A percentile compares a stretch with the other conserved stretches of the same genome.
Evolutionary conservation across 2,888 invertebrate genomes (phyloP).

Genomic region (Pachycephus smyrnensis): DNA sequence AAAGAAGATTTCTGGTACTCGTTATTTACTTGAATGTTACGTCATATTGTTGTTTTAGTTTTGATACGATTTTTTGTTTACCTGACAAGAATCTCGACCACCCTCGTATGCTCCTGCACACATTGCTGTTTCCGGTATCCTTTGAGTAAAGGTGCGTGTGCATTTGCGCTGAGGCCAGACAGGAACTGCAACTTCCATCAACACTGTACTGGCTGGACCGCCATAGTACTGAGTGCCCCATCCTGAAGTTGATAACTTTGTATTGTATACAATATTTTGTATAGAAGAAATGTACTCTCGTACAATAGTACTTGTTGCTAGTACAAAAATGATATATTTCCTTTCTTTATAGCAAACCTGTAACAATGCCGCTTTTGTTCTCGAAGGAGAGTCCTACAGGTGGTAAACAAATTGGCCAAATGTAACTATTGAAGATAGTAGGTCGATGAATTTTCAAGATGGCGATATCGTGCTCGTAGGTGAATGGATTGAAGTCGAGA

Average conservation of each 20-base stretch:
- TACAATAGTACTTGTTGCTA: too few relatives aligned
- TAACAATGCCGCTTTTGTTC: slow-evolving; percentile 75
- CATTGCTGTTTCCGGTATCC: slow-evolving; percentile 76
- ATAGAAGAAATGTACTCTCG: too few relatives aligned
- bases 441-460: slow-evolving; percentile 76
- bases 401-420: slow-evolving; percentile 89
- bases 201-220: slow-evolving; percentile 75
- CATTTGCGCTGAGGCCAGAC: slow-evolving; percentile 81
- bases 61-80: slow-evolving; percentile 49
- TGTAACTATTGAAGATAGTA: slow-evolving; percentile 80
- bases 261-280: background rate
- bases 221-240: slow-evolving; percentile 84
- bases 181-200: slow-evolving; percentile 84
- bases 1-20: background rate
- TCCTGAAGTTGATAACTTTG: slow-evolving; percentile 65
- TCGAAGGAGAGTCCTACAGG: slow-evolving; percentile 73
- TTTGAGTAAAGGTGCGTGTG: slow-evolving; percentile 72
- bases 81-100: slow-evolving; percentile 87
- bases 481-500: slow-evolving; percentile 74
- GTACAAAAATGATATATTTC: background rate
- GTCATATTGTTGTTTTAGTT: too few relatives aligned
- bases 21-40: background rate
- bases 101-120: slow-evolving; percentile 84
- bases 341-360: slow-evolving; percentile 68
- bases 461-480: slow-evolving; percentile 83